Base-by-base conservation (phyloP, 2,797 vertebrate genomes). In the Sarcophilus harrisii region DNA sequence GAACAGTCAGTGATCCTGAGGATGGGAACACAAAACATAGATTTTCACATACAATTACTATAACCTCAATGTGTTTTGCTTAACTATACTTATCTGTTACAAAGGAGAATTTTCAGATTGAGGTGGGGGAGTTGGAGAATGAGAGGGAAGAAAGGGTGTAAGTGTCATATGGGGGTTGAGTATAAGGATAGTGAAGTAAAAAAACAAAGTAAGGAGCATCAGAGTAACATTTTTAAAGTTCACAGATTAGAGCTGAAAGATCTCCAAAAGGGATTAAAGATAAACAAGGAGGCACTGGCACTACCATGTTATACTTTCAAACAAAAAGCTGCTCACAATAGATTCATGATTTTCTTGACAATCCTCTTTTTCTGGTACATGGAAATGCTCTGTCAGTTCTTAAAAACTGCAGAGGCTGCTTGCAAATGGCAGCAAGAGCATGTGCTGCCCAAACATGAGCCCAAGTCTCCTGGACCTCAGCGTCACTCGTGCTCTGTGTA, bases 1-100 rank as follows among this genome's bases (percentile, higher is more conserved):
- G 97, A 97, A 97, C 0, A 10, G 97, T 93, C 95, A 95, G 97
- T 95, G 94, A 96, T 98, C 0, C 4, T 97, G 93, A 93, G 97
- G 96, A 97, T 96, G 89, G 73, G 96, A 95, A 95, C 81, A 94
- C 90, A 95, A 96, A 92, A 95, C 49, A 92, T n/a, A 97, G 58
- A 54, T 92, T 94, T 57, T 87, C 93, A 92, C 38, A 24, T 11
- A 38, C 18, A 49, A 87, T 32, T 5, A 49, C 10, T 91, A 55
- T 0, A 24, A 58, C 5, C 5, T 29, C 27, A n/a, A 58, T 55
- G 27, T 55, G 55, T 45, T 81, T 81, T 81, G 66, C 9, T 81
- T 87, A 21, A 49, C 38, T 49, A 49, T 28, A 87, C 24, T 87
- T 87, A 45, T 24, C 1, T 87, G 73, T 49, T 87, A 49, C 73